Base-by-base conservation (phyloP, 2,888 invertebrate species). In the Masnerella sp. region DNA sequence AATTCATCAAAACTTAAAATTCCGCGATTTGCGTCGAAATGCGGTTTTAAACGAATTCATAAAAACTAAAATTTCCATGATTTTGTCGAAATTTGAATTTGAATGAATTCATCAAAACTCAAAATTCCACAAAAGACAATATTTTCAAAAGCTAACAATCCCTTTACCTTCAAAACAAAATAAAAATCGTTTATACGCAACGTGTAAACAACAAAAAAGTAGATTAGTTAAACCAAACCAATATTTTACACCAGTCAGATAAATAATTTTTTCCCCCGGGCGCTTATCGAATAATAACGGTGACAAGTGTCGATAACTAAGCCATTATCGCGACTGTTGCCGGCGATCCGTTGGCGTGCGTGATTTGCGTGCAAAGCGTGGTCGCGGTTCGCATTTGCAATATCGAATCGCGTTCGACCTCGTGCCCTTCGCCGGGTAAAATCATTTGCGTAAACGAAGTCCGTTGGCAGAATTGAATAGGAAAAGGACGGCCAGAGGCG, bases 291-390 rank as follows among this genome's bases (percentile, higher is more conserved):
- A 38, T 52, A 9, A 8, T 51, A 62, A 62, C 42, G 42, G 40
- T 51, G 40, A 20, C 17, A 30, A 43, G 17, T 43, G 40, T 62
- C 52, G 17, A 36, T 54, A 28, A 81, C 80, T 81, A 81, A 81
- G 81, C 81, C 81, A 81, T 81, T 81, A 80, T 80, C 80, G 80
- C 78, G n/a, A 79, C 52, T 34, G 79, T 80, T 77, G 79, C 77
- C 80, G 56, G 4, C 77, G 79, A 67, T 71, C 56, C 47, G 49
- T 49, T 32, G 69, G 62, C 64, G 80, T 75, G 58, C 77, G 76
- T 77, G 74, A 78, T 76, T 74, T 62, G 69, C 73, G 69, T 76
- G 67, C 38, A 17, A 43, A 65, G n/a, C 30, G n/a, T 40, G 45
- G 36, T 71, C 77, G 78, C 79, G 78, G 54, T 74, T 58, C 49